These are phyloP conservation scores for Sarcophaga subvicina DNA, from an alignment of 2,888 invertebrate species.

Conservation along the genomic window DNA sequence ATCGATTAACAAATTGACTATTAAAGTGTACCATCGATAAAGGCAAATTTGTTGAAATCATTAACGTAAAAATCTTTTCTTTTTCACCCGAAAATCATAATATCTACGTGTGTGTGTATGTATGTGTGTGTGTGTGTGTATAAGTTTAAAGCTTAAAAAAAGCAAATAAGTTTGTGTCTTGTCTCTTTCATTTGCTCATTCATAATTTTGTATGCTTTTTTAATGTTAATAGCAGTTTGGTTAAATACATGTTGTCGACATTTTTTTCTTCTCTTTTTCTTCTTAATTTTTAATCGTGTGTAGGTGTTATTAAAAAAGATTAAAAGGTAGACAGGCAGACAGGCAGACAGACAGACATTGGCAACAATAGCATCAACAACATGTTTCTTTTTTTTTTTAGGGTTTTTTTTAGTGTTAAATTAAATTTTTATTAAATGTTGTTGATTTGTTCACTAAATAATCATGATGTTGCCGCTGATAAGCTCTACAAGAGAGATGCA, in stretches of 20 bases:
- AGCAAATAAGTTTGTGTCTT: too few species aligned
- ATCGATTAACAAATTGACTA: too few species aligned
- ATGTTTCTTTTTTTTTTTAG: background rate
- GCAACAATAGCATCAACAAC: slow-evolving; percentile 73
- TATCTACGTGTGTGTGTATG: too few species aligned
- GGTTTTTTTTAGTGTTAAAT: too few species aligned
- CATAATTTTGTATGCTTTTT: slow-evolving; percentile 26
- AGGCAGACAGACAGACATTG: slow-evolving; percentile 2
- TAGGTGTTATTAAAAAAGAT: slow-evolving; percentile 61
- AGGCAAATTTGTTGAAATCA: too few species aligned
- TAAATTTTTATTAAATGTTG: slow-evolving; percentile 65
- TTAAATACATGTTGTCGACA: slow-evolving; percentile 7
- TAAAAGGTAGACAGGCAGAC: slow-evolving; percentile 25
- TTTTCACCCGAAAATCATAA: too few species aligned
- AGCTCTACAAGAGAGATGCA: slow-evolving; percentile 26
- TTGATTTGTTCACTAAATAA: slow-evolving; percentile 78
- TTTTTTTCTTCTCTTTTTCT: background rate
- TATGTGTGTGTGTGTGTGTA: too few species aligned
- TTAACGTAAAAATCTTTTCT: too few species aligned
- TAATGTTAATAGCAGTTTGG: slow-evolving; percentile 29
- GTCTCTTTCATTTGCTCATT: slow-evolving; percentile 3
- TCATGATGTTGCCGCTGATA: slow-evolving; percentile 76
- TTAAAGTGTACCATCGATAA: too few species aligned
- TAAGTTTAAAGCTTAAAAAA: too few species aligned
- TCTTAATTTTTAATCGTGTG: slow-evolving; percentile 44